phyloP scores from a whole-genome alignment of 2,888 invertebrate species.

The Dryadula phaetusa region DNA sequence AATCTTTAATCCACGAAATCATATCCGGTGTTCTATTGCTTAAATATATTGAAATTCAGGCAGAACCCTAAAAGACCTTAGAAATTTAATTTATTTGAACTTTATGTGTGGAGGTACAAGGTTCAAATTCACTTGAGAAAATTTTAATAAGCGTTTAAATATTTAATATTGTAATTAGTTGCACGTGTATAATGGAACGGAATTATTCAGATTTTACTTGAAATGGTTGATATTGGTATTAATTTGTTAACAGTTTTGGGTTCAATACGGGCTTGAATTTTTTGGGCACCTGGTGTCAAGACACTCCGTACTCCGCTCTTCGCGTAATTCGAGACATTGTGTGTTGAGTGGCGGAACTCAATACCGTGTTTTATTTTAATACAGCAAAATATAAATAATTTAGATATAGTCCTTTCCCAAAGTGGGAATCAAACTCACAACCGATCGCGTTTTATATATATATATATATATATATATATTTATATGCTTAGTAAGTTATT shows the following conservation, averaged over 20 bases:
- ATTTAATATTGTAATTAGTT: constrained; percentile 16
- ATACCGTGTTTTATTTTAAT: too few species aligned
- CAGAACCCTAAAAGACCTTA: not conserved
- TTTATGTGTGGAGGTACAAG: not conserved
- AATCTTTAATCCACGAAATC: not conserved
- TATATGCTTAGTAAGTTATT: too few species aligned
- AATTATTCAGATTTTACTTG: constrained; percentile 6
- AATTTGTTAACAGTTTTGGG: not conserved
- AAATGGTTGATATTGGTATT: constrained; percentile 5
- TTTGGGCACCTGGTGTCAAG: too few species aligned
- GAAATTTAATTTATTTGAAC: not conserved
- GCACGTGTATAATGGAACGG: constrained; percentile 3
- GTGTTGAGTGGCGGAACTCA: too few species aligned
- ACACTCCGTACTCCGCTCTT: too few species aligned
- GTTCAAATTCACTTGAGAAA: not conserved
- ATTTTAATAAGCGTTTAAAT: constrained; percentile 16
- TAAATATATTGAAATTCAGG: constrained; percentile 8
- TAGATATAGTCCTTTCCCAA: too few species aligned
- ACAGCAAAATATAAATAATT: too few species aligned
- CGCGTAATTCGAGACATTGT: too few species aligned
- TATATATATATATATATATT: too few species aligned
- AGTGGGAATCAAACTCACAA: too few species aligned
- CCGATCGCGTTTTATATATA: too few species aligned
- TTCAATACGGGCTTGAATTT: too few species aligned
- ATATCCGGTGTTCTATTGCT: constrained; percentile 5